Evolutionary conservation across 2,113 vertebrate species (phyloP).

Genomic region (Steatornis caripensis): DNA sequence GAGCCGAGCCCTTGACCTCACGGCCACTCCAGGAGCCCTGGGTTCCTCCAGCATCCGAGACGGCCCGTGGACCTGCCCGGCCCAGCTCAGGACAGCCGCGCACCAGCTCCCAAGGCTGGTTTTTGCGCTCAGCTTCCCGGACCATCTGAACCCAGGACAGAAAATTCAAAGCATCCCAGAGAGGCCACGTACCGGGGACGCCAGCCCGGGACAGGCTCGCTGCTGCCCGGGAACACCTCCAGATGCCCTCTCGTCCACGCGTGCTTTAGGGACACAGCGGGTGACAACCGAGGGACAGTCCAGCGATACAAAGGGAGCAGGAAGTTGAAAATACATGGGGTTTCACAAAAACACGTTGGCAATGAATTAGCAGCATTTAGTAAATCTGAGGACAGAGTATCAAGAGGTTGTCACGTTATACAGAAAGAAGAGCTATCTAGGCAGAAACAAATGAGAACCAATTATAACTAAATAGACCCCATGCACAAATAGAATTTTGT

Average conservation of each 20-base stretch:
- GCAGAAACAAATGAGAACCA: slow-evolving; percentile 74
- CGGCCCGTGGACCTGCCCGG: not conserved
- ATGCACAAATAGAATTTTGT: slow-evolving; percentile 71
- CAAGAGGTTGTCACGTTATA: slow-evolving; percentile 45
- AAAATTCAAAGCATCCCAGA: not conserved
- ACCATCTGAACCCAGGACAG: not conserved
- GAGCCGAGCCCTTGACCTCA: not conserved
- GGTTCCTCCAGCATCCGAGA: not conserved
- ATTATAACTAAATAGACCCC: slow-evolving; percentile 71
- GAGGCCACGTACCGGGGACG: not conserved
- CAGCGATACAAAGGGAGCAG: not conserved
- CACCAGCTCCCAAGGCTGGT: not conserved
- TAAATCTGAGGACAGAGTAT: not conserved
- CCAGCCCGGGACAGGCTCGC: not conserved
- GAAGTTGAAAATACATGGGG: not conserved
- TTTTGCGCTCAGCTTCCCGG: not conserved
- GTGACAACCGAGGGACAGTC: not conserved
- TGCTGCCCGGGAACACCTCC: not conserved
- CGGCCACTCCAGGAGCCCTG: fast-evolving
- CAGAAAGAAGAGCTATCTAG: slow-evolving; percentile 45
- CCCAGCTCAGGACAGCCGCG: not conserved
- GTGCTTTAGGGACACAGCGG: not conserved
- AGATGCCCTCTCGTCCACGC: not conserved
- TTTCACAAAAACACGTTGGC: not conserved
- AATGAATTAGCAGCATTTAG: not conserved